Evolutionary conservation across 1,140 invertebrate species (phyloP).

Genomic region (Marisa cornuarietis): DNA sequence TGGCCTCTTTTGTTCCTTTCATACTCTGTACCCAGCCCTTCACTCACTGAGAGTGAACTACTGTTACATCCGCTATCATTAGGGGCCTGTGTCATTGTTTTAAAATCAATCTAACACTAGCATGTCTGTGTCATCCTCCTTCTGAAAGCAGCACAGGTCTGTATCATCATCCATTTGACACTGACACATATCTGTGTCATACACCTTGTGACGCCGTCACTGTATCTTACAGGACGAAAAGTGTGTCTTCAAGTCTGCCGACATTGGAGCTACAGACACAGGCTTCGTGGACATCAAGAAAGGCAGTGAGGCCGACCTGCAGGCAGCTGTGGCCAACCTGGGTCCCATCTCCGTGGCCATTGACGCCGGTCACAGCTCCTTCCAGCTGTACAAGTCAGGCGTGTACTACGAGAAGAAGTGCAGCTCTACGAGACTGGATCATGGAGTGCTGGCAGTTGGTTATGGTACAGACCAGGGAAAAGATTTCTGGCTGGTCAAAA

Average conservation of each 20-base stretch:
- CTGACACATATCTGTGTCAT: neutral
- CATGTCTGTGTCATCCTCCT: too few relatives aligned
- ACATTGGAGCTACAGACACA: slow-evolving; percentile 58
- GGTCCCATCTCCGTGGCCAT: slow-evolving; percentile 86
- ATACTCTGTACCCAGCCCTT: too few relatives aligned
- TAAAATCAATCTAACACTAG: too few relatives aligned
- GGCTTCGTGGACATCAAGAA: slow-evolving; percentile 79
- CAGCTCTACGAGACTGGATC: slow-evolving; percentile 73
- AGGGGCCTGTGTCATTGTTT: too few relatives aligned
- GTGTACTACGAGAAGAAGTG: neutral
- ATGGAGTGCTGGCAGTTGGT: slow-evolving; percentile 88
- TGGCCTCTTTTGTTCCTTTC: too few relatives aligned
- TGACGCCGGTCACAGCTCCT: slow-evolving; percentile 72
- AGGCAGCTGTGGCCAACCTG: slow-evolving; percentile 81
- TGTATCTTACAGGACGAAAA: slow-evolving; percentile 26
- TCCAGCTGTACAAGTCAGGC: slow-evolving; percentile 30
- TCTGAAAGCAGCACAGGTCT: too few relatives aligned
- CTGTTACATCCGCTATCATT: too few relatives aligned
- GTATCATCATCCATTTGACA: too few relatives aligned
- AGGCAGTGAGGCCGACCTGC: slow-evolving; percentile 74
- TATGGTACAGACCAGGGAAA: slow-evolving; percentile 74
- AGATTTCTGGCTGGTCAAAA: slow-evolving; percentile 92
- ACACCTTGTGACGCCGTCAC: too few relatives aligned
- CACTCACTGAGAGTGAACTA: too few relatives aligned
- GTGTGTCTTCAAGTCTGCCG: slow-evolving; percentile 67